Evolutionary conservation across 2,888 invertebrate species (phyloP).

Genomic region (Chrysina gloriosa): DNA sequence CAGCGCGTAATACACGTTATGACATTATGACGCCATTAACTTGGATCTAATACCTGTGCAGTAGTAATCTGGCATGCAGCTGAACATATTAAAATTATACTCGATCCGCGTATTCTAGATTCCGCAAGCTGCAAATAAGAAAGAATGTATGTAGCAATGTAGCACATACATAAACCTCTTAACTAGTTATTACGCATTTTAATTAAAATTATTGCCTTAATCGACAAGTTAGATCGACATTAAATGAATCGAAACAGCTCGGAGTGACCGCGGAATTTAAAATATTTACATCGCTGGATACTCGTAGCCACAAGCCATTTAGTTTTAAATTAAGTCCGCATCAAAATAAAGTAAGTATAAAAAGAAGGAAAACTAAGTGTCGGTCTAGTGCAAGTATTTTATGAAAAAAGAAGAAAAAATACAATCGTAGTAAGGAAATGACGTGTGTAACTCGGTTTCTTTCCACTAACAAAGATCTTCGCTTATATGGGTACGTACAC

Average conservation of each 20-base stretch:
- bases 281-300: background rate
- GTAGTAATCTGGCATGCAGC: background rate
- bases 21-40: conserved; percentile 21
- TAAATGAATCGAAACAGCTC: conserved; percentile 3
- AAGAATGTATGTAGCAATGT: conserved; percentile 15
- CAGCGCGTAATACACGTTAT: conserved; percentile 17
- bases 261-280: background rate
- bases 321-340: background rate
- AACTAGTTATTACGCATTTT: conserved; percentile 12
- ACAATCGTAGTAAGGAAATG: no score
- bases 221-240: background rate
- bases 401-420: no score
- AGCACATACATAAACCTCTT: background rate
- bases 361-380: background rate
- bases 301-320: background rate
- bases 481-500: no score
- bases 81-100: conserved; percentile 13
- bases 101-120: conserved; percentile 1
- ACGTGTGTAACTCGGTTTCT: no score
- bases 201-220: conserved; percentile 7
- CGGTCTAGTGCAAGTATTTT: no score
- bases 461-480: no score
- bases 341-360: background rate
- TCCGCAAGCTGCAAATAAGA: background rate
- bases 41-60: conserved; percentile 15